Conservation (phyloP, 2,888 invertebrate species). For the Folsomia manolachei region DNA sequence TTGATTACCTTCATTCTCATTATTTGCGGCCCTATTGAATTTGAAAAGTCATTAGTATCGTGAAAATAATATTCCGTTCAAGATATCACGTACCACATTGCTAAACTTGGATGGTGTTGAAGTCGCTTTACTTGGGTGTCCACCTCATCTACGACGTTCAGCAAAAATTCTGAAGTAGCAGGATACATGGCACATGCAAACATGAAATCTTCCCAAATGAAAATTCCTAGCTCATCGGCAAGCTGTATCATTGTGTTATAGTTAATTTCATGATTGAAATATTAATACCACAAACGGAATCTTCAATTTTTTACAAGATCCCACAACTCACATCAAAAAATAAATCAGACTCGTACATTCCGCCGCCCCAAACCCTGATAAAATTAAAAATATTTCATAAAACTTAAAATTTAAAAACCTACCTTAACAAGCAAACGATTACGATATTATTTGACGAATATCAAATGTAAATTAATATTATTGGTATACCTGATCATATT, state of each 20-base stretch:
- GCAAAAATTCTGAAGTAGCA: conserved; percentile 55
- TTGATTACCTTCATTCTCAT: too few relatives aligned
- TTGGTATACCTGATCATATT: too few relatives aligned
- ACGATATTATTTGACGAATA: conserved; percentile 60
- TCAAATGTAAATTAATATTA: too few relatives aligned
- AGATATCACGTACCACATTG: too few relatives aligned
- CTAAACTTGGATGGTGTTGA: conserved; percentile 58
- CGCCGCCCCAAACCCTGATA: conserved; percentile 42
- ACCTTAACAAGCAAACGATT: not conserved
- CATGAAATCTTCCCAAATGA: conserved; percentile 59
- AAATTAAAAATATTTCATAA: not conserved
- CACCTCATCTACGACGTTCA: conserved; percentile 56
- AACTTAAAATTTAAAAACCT: not conserved
- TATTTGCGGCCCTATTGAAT: too few relatives aligned
- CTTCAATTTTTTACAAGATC: too few relatives aligned
- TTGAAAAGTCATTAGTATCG: too few relatives aligned
- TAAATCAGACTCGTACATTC: conserved; percentile 37
- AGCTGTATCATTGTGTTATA: too few relatives aligned
- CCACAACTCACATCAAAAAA: conserved; percentile 32
- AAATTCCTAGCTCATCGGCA: conserved; percentile 58
- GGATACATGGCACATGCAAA: conserved; percentile 58
- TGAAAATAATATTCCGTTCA: too few relatives aligned
- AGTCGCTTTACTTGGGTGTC: conserved; percentile 57
- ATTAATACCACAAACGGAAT: too few relatives aligned
- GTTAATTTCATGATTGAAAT: too few relatives aligned